Conservation (phyloP, 2,113 vertebrate species). For the Zosterops hypoxanthus region DNA sequence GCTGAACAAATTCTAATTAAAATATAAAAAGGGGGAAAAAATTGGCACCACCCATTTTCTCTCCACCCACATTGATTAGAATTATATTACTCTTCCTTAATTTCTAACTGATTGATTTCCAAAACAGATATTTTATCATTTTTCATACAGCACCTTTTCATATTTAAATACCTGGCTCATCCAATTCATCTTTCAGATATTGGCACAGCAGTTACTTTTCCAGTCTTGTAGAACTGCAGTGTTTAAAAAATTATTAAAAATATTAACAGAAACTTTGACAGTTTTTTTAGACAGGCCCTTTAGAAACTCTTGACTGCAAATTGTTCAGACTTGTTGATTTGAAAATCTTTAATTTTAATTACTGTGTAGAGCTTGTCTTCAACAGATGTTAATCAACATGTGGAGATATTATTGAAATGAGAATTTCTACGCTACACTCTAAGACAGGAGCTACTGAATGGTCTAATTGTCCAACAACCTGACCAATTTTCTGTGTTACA, state of each 20-base stretch:
- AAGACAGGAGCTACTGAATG: background rate
- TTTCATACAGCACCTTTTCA: background rate
- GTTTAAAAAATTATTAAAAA: background rate
- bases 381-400: background rate
- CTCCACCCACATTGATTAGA: background rate
- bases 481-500: background rate
- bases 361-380: background rate
- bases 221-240: background rate
- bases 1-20: background rate
- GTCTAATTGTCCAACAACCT: background rate
- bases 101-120: background rate
- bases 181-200: background rate
- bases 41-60: background rate
- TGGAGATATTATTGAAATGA: background rate
- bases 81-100: background rate
- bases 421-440: background rate
- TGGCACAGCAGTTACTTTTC: background rate
- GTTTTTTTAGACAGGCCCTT: background rate
- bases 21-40: background rate
- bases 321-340: background rate
- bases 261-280: background rate
- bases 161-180: background rate
- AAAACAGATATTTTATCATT: background rate
- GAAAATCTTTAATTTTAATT: constrained; percentile 19
- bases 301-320: background rate